phyloP scores from a whole-genome alignment of 2,113 vertebrate species.

The Psittacula cyanocephala region DNA sequence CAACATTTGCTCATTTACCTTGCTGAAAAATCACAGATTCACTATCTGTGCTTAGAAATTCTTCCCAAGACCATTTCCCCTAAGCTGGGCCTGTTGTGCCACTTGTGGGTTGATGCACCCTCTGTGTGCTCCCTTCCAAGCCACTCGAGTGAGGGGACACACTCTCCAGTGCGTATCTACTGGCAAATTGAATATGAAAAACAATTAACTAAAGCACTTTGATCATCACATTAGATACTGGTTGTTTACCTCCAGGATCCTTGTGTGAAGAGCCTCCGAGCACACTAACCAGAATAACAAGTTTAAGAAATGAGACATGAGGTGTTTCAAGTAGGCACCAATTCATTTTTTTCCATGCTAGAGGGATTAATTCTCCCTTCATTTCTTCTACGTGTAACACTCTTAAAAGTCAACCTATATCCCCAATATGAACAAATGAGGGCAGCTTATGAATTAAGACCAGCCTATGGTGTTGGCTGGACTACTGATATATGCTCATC shows the following conservation, averaged over 20 bases:
- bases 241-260: not conserved
- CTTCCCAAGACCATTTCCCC: not conserved
- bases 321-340: not conserved
- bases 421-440: not conserved
- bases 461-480: not conserved
- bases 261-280: not conserved
- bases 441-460: not conserved
- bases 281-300: not conserved
- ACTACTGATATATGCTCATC: not conserved
- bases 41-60: not conserved
- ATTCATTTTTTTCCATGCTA: not conserved
- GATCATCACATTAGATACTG: not conserved
- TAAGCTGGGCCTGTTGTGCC: fast-evolving
- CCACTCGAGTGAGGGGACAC: not conserved
- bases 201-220: not conserved
- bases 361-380: not conserved
- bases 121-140: not conserved
- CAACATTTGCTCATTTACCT: not conserved
- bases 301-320: not conserved
- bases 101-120: not conserved
- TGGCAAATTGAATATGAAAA: not conserved
- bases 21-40: not conserved
- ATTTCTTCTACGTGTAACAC: not conserved
- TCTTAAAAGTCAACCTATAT: not conserved
- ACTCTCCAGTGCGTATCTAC: not conserved